Percentiles rank a stretch among this genome's conserved stretches.
Conservation (phyloP, 2,113 vertebrate genomes). For the Platichthys stellatus region DNA sequence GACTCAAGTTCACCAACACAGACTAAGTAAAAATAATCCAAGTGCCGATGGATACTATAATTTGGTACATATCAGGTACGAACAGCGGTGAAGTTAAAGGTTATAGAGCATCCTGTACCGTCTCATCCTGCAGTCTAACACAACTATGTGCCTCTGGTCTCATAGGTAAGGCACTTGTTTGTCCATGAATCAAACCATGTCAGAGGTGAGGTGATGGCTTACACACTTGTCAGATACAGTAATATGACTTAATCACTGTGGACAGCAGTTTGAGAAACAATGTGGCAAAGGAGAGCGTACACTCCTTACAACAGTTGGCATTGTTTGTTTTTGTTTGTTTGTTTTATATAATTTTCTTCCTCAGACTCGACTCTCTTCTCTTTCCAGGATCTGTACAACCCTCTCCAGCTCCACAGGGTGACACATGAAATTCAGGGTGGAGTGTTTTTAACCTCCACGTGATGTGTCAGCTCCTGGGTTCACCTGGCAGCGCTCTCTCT, state of each 20-base stretch:
- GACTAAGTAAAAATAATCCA: conserved; percentile 41
- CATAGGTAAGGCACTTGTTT: conserved; percentile 80
- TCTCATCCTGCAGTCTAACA: conserved; percentile 49
- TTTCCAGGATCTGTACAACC: conserved; percentile 47
- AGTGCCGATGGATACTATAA: conserved; percentile 42
- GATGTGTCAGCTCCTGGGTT: conserved; percentile 78
- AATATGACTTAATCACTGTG: conserved; percentile 67
- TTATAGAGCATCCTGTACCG: conserved; percentile 28
- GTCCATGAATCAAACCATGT: conserved; percentile 72
- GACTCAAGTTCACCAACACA: conserved; percentile 36
- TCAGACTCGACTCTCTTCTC: conserved; percentile 11
- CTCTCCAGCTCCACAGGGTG: conserved; percentile 17
- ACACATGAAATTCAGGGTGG: conserved; percentile 32
- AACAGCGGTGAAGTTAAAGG: conserved; percentile 55
- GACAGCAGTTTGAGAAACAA: conserved; percentile 75
- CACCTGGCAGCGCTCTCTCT: conserved; percentile 56
- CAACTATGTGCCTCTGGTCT: conserved; percentile 77
- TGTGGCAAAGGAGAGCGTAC: conserved; percentile 60
- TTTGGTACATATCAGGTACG: conserved; percentile 43
- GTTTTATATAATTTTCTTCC: conserved; percentile 18
- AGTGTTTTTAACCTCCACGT: conserved; percentile 29
- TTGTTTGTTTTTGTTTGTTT: conserved; percentile 22
- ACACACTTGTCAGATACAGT: conserved; percentile 74
- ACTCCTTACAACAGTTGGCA: conserved; percentile 51
- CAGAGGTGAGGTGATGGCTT: conserved; percentile 73